These are phyloP conservation scores for Scaptomyza caliginosa DNA, from an alignment of 2,888 invertebrate genomes.

Conservation along the genomic window DNA sequence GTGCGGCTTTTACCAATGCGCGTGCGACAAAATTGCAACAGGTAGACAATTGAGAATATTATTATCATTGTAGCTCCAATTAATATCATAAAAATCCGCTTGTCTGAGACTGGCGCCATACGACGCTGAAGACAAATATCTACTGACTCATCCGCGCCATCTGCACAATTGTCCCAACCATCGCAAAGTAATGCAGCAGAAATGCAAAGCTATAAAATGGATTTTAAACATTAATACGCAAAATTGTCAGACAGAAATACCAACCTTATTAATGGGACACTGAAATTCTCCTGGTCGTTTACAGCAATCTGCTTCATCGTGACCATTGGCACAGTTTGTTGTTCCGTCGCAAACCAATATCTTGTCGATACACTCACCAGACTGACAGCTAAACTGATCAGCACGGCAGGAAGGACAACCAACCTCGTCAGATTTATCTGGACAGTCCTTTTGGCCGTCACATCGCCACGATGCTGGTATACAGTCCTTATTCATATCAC, in stretches of 20 bases:
- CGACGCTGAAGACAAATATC: constrained; percentile 86
- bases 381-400: constrained; percentile 87
- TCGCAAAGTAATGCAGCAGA: constrained; percentile 89
- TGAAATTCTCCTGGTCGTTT: constrained; percentile 87
- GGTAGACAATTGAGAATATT: constrained; percentile 85
- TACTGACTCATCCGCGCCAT: constrained; percentile 91
- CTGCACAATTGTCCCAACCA: constrained; percentile 90
- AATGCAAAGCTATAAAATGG: constrained; percentile 86
- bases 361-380: constrained; percentile 87
- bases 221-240: not conserved
- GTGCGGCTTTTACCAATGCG: constrained; percentile 85
- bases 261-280: constrained; percentile 88
- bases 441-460: constrained; percentile 92
- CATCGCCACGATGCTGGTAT: constrained; percentile 88
- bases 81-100: constrained; percentile 86
- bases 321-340: constrained; percentile 88
- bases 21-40: constrained; percentile 86
- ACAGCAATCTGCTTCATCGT: constrained; percentile 90
- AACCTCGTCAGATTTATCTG: constrained; percentile 92
- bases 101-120: constrained; percentile 84
- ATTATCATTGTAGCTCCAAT: constrained; percentile 86
- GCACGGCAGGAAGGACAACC: constrained; percentile 89
- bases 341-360: constrained; percentile 87
- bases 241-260: not conserved
- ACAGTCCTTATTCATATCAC: constrained; percentile 86